Base-by-base conservation (phyloP, 2,888 invertebrate species). In the Spilosoma lubricipeda region DNA sequence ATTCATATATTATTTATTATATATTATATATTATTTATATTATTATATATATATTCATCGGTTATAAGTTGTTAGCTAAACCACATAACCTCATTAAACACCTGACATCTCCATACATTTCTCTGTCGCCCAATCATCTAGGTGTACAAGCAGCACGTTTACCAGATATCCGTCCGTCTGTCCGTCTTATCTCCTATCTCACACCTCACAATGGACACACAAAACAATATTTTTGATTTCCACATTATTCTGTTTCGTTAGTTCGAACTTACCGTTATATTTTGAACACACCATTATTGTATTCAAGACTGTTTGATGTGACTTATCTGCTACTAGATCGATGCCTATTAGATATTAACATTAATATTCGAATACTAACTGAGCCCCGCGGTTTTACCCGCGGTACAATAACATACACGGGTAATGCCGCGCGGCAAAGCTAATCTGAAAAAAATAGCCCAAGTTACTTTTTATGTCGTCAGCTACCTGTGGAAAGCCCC, bases 131-230 rank as follows among this genome's bases (percentile, higher is more conserved):
- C 90, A 92, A 88, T 89, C 88, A 87, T 81, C 90, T 88, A 89
- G 88, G 89, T 88, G 90, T 89, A 90, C 89, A 85, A 86, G 86
- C 87, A 89, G 84, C 85, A 84, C 89, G 91, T 93, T 93, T 92
- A 91, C 93, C 87, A 93, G 92, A 92, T 89, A 89, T 91, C 92
- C 90, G 93, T 93, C 93, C 83, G 91, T 90, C 91, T 33, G 71
- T 88, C 75, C 70, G 73, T 73, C 91, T 94, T 94, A 94, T 94
- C 94, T 85, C 77, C 82, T 88, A 93, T 93, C 92, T 93, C 88
- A 90, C 88, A 88, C 86, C 91, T 89, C 90, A 92, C 90, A 91
- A 90, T 90, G 89, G 81, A 82, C 76, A 80, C 80, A 89, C 88
- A 90, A 90, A 90, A 91, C 90, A 88, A 89, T 88, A 87, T 82